A percentile compares a stretch with the other conserved stretches of the same genome.
Conservation (phyloP, 1,140 invertebrate genomes). For the Cherax destructor region DNA sequence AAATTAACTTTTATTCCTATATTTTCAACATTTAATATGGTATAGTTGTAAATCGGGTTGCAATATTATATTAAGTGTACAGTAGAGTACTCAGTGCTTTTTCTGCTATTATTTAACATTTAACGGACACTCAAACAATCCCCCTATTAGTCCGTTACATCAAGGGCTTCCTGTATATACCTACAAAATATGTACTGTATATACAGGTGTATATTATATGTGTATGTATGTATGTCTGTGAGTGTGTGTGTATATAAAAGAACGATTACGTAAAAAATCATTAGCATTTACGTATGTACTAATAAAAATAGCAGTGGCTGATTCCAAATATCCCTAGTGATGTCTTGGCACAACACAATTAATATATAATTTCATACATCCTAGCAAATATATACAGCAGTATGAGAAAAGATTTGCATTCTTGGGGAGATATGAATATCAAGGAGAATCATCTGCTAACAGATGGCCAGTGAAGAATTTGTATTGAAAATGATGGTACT, state of each 20-base stretch:
- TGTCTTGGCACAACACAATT: conserved; percentile 28
- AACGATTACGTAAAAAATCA: background rate
- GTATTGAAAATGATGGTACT: conserved; percentile 30
- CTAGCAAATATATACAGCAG: conserved; percentile 25
- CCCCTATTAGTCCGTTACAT: no score
- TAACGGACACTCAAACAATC: no score
- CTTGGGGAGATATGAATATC: conserved; percentile 19
- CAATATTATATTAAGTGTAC: background rate
- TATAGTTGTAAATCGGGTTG: no score
- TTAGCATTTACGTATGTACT: conserved; percentile 23
- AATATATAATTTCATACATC: conserved; percentile 20
- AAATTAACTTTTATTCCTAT: no score
- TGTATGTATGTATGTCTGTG: no score
- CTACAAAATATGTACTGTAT: no score
- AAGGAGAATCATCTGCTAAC: background rate
- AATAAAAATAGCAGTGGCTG: background rate
- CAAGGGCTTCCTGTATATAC: no score
- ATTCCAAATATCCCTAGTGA: conserved; percentile 12
- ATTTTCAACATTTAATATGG: no score
- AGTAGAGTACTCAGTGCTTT: no score
- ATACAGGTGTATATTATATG: no score
- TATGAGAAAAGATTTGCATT: conserved; percentile 15
- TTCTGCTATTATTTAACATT: no score
- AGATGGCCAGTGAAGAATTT: conserved; percentile 34
- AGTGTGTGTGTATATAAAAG: no score